These are phyloP conservation scores for Amblyraja radiata DNA, from an alignment of 2,797 vertebrate genomes.

Conservation along the genomic window DNA sequence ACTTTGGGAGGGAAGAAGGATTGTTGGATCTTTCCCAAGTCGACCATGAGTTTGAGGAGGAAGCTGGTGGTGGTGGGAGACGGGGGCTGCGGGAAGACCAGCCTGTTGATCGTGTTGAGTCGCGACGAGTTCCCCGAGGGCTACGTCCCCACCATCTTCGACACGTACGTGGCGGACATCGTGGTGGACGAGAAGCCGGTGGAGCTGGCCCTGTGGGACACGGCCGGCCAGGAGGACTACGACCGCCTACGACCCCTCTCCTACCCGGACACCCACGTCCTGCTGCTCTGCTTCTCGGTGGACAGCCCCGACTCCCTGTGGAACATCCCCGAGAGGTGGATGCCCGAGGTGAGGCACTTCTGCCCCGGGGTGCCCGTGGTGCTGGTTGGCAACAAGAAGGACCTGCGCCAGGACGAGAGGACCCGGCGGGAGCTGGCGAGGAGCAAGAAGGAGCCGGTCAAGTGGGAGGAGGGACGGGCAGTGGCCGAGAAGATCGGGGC, in stretches of 20 bases:
- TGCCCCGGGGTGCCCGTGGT: conserved; percentile 8
- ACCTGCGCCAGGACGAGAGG: conserved; percentile 2
- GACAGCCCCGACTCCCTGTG: conserved; percentile 39
- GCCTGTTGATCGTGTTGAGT: conserved; percentile 33
- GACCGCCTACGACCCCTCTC: conserved; percentile 39
- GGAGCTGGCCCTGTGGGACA: conserved; percentile 40
- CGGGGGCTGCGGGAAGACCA: conserved; percentile 36
- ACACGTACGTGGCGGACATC: conserved; percentile 37
- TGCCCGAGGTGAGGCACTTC: conserved; percentile 11
- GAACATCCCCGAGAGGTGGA: conserved; percentile 20
- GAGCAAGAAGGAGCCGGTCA: conserved; percentile 10
- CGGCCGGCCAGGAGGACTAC: conserved; percentile 38
- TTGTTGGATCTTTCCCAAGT: background rate
- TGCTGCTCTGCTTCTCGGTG: conserved; percentile 39
- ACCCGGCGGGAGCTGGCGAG: background rate
- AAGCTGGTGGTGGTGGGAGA: conserved; percentile 37
- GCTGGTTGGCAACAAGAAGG: conserved; percentile 21
- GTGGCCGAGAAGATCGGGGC: background rate
- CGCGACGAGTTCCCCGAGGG: conserved; percentile 38
- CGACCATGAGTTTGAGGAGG: background rate
- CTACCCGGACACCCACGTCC: conserved; percentile 39
- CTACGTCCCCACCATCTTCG: conserved; percentile 34
- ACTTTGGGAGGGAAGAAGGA: background rate
- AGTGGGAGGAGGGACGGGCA: background rate
- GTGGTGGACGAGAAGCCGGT: conserved; percentile 28